These are phyloP conservation scores for Hystrix cristata DNA, from an alignment of 2,113 vertebrate species.

Conservation along the genomic window DNA sequence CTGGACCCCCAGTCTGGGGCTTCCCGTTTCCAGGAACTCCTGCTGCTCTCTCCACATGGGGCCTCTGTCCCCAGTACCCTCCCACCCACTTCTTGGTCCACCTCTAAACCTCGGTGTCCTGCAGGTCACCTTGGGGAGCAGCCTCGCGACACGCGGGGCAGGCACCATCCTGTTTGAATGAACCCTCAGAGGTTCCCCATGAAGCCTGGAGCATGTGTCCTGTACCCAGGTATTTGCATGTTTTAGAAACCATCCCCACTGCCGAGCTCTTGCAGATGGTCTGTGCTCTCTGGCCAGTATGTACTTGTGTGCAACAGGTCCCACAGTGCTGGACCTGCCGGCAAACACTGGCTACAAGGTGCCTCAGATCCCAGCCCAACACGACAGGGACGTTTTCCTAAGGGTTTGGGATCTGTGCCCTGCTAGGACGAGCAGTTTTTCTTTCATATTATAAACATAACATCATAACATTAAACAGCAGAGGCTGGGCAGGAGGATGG, in stretches of 20 bases:
- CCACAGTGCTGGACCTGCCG: fast-evolving
- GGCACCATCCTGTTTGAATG: background rate
- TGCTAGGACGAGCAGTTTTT: background rate
- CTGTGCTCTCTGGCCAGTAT: background rate
- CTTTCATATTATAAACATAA: fast-evolving
- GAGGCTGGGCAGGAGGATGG: background rate
- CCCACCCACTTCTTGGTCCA: no score
- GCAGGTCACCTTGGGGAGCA: no score
- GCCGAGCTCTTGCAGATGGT: background rate
- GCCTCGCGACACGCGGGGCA: background rate
- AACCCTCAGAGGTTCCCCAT: background rate
- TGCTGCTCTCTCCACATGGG: background rate
- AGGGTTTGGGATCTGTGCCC: background rate
- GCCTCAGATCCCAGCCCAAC: background rate
- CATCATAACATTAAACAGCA: background rate
- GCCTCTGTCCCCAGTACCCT: background rate
- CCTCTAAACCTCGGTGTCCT: no score
- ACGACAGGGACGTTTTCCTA: fast-evolving
- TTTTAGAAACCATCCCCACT: background rate
- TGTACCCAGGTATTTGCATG: background rate
- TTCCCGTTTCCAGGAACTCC: background rate
- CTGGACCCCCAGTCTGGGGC: background rate
- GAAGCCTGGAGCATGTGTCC: no score
- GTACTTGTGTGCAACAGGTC: background rate
- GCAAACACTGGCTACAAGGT: fast-evolving